These are phyloP conservation scores for Enteromius mattozi DNA, from an alignment of 2,797 vertebrate genomes.

Conservation along the genomic window DNA sequence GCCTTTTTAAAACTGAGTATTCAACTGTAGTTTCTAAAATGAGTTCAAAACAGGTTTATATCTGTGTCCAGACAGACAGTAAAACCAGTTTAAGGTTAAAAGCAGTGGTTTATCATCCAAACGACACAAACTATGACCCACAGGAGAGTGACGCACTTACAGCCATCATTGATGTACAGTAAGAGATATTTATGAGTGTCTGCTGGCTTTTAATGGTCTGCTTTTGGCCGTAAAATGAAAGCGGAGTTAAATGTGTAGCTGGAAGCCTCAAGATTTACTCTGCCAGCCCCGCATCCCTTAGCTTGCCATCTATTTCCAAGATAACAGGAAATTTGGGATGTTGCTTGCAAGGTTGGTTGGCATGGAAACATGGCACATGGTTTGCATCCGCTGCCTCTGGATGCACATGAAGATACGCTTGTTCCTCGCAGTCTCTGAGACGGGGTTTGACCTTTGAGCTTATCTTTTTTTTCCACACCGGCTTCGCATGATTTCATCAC, in stretches of 20 bases:
- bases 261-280: constrained; percentile 52
- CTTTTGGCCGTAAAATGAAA: not conserved
- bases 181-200: not conserved
- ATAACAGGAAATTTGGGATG: constrained; percentile 69
- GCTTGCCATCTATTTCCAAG: constrained; percentile 64
- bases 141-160: not conserved
- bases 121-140: not conserved
- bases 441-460: constrained; percentile 56
- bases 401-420: constrained; percentile 40
- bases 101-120: not conserved
- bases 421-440: constrained; percentile 28
- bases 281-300: constrained; percentile 51
- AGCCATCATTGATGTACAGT: not conserved
- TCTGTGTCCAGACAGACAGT: not conserved
- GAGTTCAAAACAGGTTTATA: not conserved
- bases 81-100: not conserved
- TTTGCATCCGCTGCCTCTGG: constrained; percentile 63
- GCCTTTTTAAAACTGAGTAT: no score
- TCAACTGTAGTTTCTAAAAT: not conserved
- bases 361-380: constrained; percentile 75
- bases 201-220: not conserved
- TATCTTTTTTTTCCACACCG: constrained; percentile 41
- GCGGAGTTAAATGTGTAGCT: not conserved
- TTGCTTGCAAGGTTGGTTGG: constrained; percentile 69
- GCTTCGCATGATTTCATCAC: constrained; percentile 23